phyloP scores from a whole-genome alignment of 2,797 vertebrate genomes.

The Diglossa cyanea region DNA sequence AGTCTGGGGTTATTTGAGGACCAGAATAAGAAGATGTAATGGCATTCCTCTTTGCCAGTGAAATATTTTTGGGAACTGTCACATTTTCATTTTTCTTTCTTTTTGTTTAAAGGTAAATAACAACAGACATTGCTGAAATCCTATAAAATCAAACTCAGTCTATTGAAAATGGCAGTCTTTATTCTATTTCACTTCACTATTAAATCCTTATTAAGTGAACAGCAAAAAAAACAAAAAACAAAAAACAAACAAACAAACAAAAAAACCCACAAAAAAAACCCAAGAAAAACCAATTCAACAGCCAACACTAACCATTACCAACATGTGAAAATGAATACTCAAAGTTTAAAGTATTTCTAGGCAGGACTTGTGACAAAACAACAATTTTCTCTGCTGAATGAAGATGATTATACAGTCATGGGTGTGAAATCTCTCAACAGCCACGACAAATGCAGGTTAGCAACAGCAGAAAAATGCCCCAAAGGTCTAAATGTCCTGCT shows the following conservation, averaged over 20 bases:
- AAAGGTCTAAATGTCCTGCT: not conserved
- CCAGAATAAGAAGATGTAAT: not conserved
- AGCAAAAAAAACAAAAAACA: not conserved
- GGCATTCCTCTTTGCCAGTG: not conserved
- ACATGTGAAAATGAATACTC: not conserved
- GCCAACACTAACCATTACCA: not conserved
- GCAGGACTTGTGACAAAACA: not conserved
- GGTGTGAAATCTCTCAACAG: not conserved
- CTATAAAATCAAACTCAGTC: not conserved
- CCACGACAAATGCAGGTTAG: not conserved
- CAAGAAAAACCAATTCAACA: not conserved
- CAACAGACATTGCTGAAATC: not conserved
- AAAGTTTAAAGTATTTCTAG: not conserved
- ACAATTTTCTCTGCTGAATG: fast-evolving
- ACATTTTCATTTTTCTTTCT: not conserved
- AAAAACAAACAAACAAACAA: not conserved
- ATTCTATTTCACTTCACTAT: not conserved
- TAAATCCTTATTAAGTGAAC: not conserved
- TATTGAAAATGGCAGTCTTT: not conserved
- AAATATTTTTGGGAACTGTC: not conserved
- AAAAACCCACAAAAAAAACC: not conserved
- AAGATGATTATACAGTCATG: not conserved
- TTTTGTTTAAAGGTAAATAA: not conserved
- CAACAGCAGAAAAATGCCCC: not conserved
- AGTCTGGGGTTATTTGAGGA: not conserved